Base-by-base conservation (phyloP, 1,140 invertebrate genomes). In the Drosophila grimshawi region DNA sequence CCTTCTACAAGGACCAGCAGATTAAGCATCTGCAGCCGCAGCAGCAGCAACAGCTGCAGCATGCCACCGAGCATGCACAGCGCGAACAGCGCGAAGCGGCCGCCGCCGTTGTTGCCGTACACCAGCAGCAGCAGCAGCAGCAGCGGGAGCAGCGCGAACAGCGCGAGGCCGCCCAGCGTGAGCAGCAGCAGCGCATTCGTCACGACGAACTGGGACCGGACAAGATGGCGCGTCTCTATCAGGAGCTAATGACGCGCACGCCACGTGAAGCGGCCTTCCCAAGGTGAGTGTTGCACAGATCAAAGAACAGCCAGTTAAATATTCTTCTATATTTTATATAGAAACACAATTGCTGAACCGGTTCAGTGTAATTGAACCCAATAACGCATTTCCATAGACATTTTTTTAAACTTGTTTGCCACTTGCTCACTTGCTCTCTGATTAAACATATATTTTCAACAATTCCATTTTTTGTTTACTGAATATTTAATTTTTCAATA, bases 181-280 rank as follows among this genome's bases (percentile, higher is more conserved):
- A 90, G 27, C 80, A 81, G 48, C 94, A 96, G 92, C 94, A 96
- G 92, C 93, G 97, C 65, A 95, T 96, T 82, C 97, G 97, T 86
- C 97, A 98, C 92, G 97, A 98, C 92, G 97, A 98, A 93, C 97
- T 98, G 93, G 96, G 98, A 49, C 98, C 98, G 93, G 98, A 99
- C 91, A 98, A 99, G 93, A 97, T 99, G 78, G 96, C 98, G 10
- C 95, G 97, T 86, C 98, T 99, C 83, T 99, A 99, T 92, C 97
- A 99, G 81, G 98, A 99, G 92, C 94, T 99, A 11, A 97, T 98
- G 95, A 94, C 95, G 72, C 94, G 95, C 30, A 95, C 94, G 48
- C 95, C 94, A 11, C 93, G 95, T 11, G 96, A 96, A 60, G 95
- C 94, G 51, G 94, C 94, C 5, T 96, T 96, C 85, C 95, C 95